Conservation (phyloP, 2,888 invertebrate species). For the Pheosia gnoma region DNA sequence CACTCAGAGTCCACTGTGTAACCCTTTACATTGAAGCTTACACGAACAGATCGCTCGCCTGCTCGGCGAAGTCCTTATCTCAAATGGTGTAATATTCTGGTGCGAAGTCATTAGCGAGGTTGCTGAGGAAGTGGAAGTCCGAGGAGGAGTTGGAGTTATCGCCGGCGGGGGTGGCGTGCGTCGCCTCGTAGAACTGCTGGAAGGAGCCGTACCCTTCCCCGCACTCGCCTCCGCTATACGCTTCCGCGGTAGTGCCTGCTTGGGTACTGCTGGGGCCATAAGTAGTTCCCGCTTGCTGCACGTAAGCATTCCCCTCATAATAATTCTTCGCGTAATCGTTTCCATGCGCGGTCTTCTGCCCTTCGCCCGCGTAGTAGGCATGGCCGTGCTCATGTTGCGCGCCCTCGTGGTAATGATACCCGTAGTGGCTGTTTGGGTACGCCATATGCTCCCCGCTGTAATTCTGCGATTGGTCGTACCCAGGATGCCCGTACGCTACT, state of each 20-base stretch:
- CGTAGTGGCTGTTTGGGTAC: conserved; percentile 77
- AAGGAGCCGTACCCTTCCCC: conserved; percentile 88
- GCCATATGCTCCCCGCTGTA: conserved; percentile 74
- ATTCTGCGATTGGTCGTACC: conserved; percentile 78
- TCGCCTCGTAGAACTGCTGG: conserved; percentile 88
- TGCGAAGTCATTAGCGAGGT: conserved; percentile 95
- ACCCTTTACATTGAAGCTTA: conserved; percentile 54
- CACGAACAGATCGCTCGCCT: conserved; percentile 81
- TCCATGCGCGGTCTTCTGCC: conserved; percentile 79
- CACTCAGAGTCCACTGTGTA: conserved; percentile 52
- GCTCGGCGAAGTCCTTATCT: conserved; percentile 83
- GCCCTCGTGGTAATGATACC: conserved; percentile 79
- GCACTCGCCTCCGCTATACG: conserved; percentile 77
- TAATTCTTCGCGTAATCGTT: conserved; percentile 82
- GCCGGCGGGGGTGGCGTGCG: conserved; percentile 81
- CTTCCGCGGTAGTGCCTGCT: conserved; percentile 70
- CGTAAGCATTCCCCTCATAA: conserved; percentile 70
- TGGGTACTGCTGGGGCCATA: conserved; percentile 46
- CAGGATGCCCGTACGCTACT: conserved; percentile 83
- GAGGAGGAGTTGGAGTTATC: conserved; percentile 96
- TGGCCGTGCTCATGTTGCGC: conserved; percentile 70
- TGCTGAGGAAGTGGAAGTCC: conserved; percentile 96
- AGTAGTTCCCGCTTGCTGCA: conserved; percentile 54
- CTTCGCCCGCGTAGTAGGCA: conserved; percentile 75
- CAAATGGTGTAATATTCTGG: conserved; percentile 93